These are phyloP conservation scores for Lepisosteus oculatus DNA, from an alignment of 2,113 vertebrate genomes.

Conservation along the genomic window DNA sequence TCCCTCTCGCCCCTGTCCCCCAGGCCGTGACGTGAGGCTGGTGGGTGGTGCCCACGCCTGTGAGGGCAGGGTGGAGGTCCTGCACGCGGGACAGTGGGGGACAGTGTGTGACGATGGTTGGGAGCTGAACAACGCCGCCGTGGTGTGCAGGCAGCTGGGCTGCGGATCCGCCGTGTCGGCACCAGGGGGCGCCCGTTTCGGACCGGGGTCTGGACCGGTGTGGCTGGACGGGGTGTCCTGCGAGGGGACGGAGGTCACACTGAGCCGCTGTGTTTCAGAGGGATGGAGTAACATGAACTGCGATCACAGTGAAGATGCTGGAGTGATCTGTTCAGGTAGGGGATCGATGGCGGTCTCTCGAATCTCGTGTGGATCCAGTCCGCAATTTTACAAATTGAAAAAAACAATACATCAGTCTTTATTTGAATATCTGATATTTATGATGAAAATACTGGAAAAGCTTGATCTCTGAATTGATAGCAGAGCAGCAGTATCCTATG, in stretches of 20 bases:
- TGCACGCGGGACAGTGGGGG: too few relatives aligned
- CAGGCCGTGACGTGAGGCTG: constrained; percentile 18
- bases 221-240: constrained; percentile 11
- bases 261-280: background rate
- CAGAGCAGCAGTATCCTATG: too few relatives aligned
- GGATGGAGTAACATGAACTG: background rate
- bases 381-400: too few relatives aligned
- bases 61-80: background rate
- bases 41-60: background rate
- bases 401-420: too few relatives aligned
- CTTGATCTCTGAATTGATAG: too few relatives aligned
- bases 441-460: too few relatives aligned
- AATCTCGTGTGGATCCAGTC: too few relatives aligned
- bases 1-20: constrained; percentile 1
- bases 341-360: background rate
- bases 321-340: constrained; percentile 16
- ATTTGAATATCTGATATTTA: too few relatives aligned
- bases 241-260: constrained; percentile 2
- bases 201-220: background rate
- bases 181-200: background rate
- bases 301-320: background rate
- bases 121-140: background rate
- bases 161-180: background rate
- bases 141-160: constrained; percentile 19
- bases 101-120: background rate